Evolutionary conservation across 2,113 vertebrate species (phyloP), one percentile per base, ranked within the genome.

Genomic region (Rhinoptilus africanus): DNA sequence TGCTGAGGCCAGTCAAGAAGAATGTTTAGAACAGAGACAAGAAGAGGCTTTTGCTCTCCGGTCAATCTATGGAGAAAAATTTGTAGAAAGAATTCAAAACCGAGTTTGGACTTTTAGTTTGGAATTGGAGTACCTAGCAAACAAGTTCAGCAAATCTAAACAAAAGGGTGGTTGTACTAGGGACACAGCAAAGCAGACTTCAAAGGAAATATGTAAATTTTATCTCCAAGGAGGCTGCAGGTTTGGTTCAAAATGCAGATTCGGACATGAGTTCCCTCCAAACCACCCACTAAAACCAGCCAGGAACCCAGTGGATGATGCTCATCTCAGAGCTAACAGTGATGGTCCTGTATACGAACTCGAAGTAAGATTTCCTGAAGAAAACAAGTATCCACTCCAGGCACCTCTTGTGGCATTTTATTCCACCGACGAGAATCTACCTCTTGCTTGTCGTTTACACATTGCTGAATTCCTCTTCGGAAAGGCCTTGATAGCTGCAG

Each of bases 21-120:
- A 99, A 66, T 99, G 99, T 96, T 81, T 99, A 74, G 98, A 98
- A 62, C 98, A 99, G 92, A 98, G 99, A 66, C 98, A 99, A 92
- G 99, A 99, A 88, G 99, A 99, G 93, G 98, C 98, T 22, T 96
- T 99, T 82, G 99, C 98, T 50, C 99, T 99, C 21, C 85, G 71
- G 51, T 99, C 99, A n/a, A 99, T 99, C 79, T 99, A 98, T 28
- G 99, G 99, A 28, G 98, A 99, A 24, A 99, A 99, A 75, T 99
- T 99, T 92, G 97, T 97, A 34, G 99, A 99, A 97, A 98, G 99
- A 93, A 99, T 99, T 95, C 96, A 98, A 79, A 99, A 99, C 87
- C 92, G 94, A 14, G 99, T 99, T 83, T 99, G 99, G 99, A 98
- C 98, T n/a, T 91, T 99, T 21, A 97, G 93, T 69, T 97, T 99